Evolutionary conservation across 2,888 invertebrate species (phyloP).

Genomic region (Octonoba sinensis): DNA sequence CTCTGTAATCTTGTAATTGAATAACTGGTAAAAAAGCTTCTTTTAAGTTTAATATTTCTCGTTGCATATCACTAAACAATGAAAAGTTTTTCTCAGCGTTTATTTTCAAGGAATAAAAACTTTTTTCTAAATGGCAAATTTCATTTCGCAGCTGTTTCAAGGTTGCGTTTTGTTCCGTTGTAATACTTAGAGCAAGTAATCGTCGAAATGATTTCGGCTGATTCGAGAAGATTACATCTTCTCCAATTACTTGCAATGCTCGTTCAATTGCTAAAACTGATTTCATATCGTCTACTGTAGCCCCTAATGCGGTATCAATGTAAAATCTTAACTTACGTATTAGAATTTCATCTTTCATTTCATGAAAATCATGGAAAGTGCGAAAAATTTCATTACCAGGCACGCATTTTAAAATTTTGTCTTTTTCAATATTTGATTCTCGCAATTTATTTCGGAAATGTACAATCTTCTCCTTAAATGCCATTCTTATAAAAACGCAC

Average conservation of each 20-base stretch:
- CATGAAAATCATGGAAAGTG: conserved; percentile 14
- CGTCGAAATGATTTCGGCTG: too few species aligned
- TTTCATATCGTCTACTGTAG: not conserved
- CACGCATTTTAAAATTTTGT: not conserved
- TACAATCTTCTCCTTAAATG: not conserved
- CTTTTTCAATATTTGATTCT: not conserved
- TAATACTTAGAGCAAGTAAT: too few species aligned
- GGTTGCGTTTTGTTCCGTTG: too few species aligned
- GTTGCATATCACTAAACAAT: too few species aligned
- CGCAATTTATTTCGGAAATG: not conserved
- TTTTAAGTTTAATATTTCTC: too few species aligned
- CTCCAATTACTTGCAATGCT: conserved; percentile 34
- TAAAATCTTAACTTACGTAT: conserved; percentile 20
- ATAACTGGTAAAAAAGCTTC: too few species aligned
- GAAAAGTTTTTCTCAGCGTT: too few species aligned
- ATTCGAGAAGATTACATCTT: not conserved
- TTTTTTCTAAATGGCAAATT: too few species aligned
- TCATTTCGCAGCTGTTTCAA: too few species aligned
- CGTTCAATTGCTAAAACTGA: conserved; percentile 28
- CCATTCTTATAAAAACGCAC: too few species aligned
- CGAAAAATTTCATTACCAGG: not conserved
- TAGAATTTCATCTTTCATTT: conserved; percentile 20
- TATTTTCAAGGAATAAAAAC: too few species aligned
- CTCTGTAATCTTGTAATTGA: too few species aligned
- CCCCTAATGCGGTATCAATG: conserved; percentile 6